A percentile compares a stretch with the other conserved stretches of the same genome.
Evolutionary conservation across 2,888 invertebrate species (phyloP).

Genomic region (Andrena marginata): DNA sequence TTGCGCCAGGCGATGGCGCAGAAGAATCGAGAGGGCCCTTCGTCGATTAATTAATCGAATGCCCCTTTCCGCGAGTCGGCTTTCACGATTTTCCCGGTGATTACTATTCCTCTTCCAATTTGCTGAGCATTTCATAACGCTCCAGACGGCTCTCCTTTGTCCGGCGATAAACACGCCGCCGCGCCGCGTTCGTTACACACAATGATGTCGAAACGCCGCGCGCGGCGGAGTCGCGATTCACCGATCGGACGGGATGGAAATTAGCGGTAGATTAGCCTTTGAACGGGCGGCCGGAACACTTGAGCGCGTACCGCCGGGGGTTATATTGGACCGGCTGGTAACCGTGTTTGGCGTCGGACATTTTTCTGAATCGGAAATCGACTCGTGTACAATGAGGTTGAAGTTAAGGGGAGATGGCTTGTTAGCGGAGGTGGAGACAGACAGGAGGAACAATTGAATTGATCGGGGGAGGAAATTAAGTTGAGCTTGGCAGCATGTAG

Average conservation of each 20-base stretch:
- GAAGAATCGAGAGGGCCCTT: slow-evolving; percentile 49
- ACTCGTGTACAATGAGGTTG: too few relatives aligned
- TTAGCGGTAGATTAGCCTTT: not conserved
- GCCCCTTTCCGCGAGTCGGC: slow-evolving; percentile 49
- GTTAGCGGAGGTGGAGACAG: too few relatives aligned
- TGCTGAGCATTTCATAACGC: slow-evolving; percentile 57
- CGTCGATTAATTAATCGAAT: slow-evolving; percentile 57
- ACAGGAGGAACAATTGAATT: too few relatives aligned
- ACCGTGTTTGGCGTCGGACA: too few relatives aligned
- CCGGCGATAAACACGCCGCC: slow-evolving; percentile 13
- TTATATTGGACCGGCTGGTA: too few relatives aligned
- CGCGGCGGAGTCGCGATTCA: slow-evolving; percentile 6
- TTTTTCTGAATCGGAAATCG: too few relatives aligned
- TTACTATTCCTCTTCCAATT: slow-evolving; percentile 55
- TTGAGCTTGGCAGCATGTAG: too few relatives aligned
- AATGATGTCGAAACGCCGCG: not conserved
- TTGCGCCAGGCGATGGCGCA: slow-evolving; percentile 34
- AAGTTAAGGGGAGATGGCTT: too few relatives aligned
- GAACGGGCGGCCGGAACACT: too few relatives aligned
- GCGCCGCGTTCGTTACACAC: slow-evolving; percentile 5
- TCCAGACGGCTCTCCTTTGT: slow-evolving; percentile 51
- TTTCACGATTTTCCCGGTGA: slow-evolving; percentile 47
- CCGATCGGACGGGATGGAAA: not conserved
- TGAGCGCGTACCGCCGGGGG: too few relatives aligned
- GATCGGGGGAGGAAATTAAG: too few relatives aligned